Percentiles rank a stretch among this genome's conserved stretches.
Evolutionary conservation across 1,140 invertebrate genomes (phyloP).

Genomic region (Drosophila novamexicana): DNA sequence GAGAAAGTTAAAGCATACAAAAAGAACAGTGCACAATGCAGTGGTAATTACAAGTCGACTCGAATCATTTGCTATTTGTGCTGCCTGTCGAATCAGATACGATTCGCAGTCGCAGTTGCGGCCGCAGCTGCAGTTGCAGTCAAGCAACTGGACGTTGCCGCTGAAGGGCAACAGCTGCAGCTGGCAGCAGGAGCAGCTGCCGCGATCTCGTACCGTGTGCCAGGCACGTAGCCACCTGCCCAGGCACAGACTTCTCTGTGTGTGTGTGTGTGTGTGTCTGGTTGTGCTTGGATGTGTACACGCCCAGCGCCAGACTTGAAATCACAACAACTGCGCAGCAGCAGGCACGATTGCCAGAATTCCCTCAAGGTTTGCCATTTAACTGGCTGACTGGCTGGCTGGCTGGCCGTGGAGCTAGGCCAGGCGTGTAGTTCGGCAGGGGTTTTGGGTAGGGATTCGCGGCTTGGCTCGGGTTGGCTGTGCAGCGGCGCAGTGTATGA

Average conservation of each 20-base stretch:
- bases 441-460: background rate
- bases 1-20: conserved; percentile 20
- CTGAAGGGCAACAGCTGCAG: conserved; percentile 56
- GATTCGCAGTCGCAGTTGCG: conserved; percentile 4
- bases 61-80: conserved; percentile 13
- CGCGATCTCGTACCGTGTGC: conserved; percentile 31
- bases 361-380: conserved; percentile 67
- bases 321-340: conserved; percentile 54
- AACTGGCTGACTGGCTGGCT: conserved; percentile 55
- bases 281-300: conserved; percentile 35
- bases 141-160: conserved; percentile 23
- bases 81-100: conserved; percentile 54
- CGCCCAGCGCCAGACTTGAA: conserved; percentile 50
- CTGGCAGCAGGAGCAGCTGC: conserved; percentile 22
- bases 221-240: conserved; percentile 37
- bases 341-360: conserved; percentile 39
- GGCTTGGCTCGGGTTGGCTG: background rate
- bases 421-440: background rate
- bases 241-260: background rate
- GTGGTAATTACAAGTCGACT: conserved; percentile 70
- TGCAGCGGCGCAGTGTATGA: conserved; percentile 51
- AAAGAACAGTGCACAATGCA: conserved; percentile 69
- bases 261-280: conserved; percentile 9
- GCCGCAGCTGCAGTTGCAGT: conserved; percentile 5
- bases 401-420: background rate